A percentile compares a stretch with the other conserved stretches of the same genome.
Evolutionary conservation across 2,797 vertebrate genomes (phyloP).

Genomic region (Pipistrellus nathusii): DNA sequence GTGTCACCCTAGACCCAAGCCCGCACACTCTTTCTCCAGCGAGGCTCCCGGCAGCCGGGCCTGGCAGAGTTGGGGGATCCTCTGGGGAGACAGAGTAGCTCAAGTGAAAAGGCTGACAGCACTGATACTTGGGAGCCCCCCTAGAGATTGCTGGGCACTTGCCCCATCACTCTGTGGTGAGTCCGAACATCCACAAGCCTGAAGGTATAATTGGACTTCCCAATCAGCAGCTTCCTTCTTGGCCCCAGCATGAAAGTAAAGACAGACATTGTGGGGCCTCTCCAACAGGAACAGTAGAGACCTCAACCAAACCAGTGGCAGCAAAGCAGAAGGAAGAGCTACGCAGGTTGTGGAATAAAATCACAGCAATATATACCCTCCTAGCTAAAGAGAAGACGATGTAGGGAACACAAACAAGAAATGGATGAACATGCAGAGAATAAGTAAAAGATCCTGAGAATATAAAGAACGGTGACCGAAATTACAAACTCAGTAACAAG

Average conservation of each 20-base stretch:
- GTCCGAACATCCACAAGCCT: neutral
- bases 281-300: neutral
- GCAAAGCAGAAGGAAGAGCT: neutral
- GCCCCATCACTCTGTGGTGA: fast-evolving
- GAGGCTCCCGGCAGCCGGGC: neutral
- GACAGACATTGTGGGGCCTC: neutral
- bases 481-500: neutral
- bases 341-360: neutral
- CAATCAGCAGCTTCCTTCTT: neutral
- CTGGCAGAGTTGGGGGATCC: neutral
- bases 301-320: neutral
- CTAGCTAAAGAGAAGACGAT: neutral
- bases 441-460: neutral
- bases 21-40: neutral
- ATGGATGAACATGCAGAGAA: neutral
- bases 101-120: neutral
- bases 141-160: neutral
- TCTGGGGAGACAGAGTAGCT: neutral
- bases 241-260: neutral
- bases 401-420: neutral
- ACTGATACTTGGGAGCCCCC: neutral
- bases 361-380: neutral
- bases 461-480: neutral
- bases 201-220: neutral
- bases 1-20: neutral